phyloP scores from a whole-genome alignment of 2,797 vertebrate genomes.

The Clarias pachynema region DNA sequence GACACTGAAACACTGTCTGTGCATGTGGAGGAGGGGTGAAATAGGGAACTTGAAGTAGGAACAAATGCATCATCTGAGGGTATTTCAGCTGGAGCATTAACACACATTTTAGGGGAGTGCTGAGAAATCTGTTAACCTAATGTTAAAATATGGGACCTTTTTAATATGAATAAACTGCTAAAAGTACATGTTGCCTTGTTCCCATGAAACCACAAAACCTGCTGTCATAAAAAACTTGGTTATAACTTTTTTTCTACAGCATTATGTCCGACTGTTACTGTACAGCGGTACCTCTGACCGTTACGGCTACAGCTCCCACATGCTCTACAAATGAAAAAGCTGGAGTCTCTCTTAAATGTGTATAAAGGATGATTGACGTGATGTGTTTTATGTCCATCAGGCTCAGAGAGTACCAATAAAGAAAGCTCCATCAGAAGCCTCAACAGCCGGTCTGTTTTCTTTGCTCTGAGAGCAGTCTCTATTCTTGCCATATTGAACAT shows the following conservation, averaged over 20 bases:
- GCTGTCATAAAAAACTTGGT: not conserved
- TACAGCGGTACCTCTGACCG: not conserved
- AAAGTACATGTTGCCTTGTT: not conserved
- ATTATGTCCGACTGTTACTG: not conserved
- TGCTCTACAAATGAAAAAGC: not conserved
- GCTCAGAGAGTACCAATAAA: conserved; percentile 73
- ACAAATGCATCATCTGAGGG: too few relatives aligned
- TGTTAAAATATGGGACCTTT: not conserved
- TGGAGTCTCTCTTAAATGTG: not conserved
- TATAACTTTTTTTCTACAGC: not conserved
- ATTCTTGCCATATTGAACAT: not conserved
- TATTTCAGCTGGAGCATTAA: too few relatives aligned
- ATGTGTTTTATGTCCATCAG: conserved; percentile 53
- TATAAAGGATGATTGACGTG: not conserved
- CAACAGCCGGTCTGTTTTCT: not conserved
- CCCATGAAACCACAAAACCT: not conserved
- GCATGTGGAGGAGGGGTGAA: too few relatives aligned
- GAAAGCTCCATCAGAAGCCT: conserved; percentile 59
- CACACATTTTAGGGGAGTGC: too few relatives aligned
- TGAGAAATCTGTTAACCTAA: too few relatives aligned
- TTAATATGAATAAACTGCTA: not conserved
- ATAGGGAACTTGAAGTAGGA: too few relatives aligned
- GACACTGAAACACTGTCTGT: too few relatives aligned
- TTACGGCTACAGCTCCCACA: not conserved
- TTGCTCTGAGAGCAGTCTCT: not conserved